A percentile compares a stretch with the other conserved stretches of the same genome.
phyloP scores from a whole-genome alignment of 2,888 invertebrate genomes.

The Nineta flava region DNA sequence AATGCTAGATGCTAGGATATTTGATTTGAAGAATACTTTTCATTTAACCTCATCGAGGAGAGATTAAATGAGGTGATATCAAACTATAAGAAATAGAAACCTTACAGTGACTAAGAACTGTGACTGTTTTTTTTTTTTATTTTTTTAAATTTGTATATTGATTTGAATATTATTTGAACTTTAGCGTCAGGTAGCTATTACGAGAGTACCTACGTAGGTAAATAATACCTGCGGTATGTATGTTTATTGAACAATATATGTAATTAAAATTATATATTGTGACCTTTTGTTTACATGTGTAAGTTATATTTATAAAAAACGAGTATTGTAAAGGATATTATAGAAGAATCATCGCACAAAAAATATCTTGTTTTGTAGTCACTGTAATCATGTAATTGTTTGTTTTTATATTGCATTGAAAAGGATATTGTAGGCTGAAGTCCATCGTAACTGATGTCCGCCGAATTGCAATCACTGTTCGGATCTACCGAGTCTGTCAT shows the following conservation, averaged over 20 bases:
- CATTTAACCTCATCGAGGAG: background rate
- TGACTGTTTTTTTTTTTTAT: background rate
- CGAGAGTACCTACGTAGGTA: no score
- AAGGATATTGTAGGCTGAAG: constrained; percentile 94
- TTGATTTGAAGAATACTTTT: background rate
- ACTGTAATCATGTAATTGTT: background rate
- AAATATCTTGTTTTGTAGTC: background rate
- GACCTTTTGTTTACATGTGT: background rate
- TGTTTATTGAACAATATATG: no score
- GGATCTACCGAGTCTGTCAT: constrained; percentile 67
- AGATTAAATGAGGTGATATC: background rate
- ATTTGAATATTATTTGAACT: no score
- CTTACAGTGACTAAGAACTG: background rate
- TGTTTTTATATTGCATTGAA: constrained; percentile 28
- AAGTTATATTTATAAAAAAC: no score
- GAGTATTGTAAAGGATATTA: no score
- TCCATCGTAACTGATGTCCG: constrained; percentile 81
- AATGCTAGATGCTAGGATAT: background rate
- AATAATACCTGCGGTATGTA: no score
- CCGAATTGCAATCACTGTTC: constrained; percentile 82
- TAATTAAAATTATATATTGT: no score
- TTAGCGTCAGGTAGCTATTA: no score
- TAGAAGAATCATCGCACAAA: background rate
- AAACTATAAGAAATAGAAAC: background rate
- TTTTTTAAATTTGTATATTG: background rate